Evolutionary conservation across 2,113 vertebrate genomes (phyloP).

Genomic region (Benitochromis conjunctus): DNA sequence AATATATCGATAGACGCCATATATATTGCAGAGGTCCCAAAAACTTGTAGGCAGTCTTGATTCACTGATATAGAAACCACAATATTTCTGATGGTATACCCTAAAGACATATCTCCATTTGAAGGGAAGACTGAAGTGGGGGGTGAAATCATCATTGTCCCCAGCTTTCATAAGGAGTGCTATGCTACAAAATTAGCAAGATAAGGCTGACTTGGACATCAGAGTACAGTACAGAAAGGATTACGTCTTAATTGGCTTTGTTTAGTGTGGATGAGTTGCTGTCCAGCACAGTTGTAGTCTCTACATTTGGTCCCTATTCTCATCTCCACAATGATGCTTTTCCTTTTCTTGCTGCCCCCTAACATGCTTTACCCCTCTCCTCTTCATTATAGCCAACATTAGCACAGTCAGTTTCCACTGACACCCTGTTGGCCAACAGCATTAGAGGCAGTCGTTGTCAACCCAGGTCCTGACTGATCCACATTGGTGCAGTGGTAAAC

Average conservation of each 20-base stretch:
- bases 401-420: neutral
- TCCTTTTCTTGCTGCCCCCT: neutral
- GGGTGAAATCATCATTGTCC: neutral
- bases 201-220: neutral
- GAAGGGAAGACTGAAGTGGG: neutral
- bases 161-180: neutral
- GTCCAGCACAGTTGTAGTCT: neutral
- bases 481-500: neutral
- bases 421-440: neutral
- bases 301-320: neutral
- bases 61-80: no score
- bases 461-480: neutral
- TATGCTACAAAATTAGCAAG: neutral
- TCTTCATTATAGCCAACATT: neutral
- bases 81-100: neutral
- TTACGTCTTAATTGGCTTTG: neutral
- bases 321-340: neutral
- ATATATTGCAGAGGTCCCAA: no score
- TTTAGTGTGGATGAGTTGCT: neutral
- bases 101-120: neutral
- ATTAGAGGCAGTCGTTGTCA: neutral
- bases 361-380: neutral
- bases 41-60: no score
- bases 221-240: neutral
- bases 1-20: no score